Evolutionary conservation across 2,797 vertebrate species (phyloP).

Genomic region (Clarias fuscus): DNA sequence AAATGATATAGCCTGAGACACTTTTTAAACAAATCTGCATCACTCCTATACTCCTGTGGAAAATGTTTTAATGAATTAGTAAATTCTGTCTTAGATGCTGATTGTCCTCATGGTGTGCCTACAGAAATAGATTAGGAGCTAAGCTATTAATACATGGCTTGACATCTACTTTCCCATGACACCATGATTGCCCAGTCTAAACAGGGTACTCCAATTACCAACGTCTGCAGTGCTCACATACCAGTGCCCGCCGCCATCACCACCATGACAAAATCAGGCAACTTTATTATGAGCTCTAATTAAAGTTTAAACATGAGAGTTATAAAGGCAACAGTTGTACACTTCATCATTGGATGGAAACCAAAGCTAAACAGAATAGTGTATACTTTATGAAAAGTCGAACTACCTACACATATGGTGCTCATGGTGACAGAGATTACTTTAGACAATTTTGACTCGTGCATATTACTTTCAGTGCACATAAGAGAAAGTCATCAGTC

Average conservation of each 20-base stretch:
- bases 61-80: conserved; percentile 46
- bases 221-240: not conserved
- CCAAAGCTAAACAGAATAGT: not conserved
- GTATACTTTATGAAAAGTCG: too few species aligned
- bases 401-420: not conserved
- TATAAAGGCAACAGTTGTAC: not conserved
- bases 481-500: not conserved
- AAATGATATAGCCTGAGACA: not conserved
- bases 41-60: not conserved
- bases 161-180: conserved; percentile 46
- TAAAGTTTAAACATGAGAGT: not conserved
- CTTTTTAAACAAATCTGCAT: not conserved
- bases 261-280: not conserved
- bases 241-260: not conserved
- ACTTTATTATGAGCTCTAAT: not conserved
- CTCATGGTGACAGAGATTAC: not conserved
- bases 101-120: not conserved
- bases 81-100: conserved; percentile 15
- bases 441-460: not conserved
- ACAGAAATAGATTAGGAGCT: conserved; percentile 16
- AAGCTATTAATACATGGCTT: conserved; percentile 39
- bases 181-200: conserved; percentile 41
- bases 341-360: not conserved
- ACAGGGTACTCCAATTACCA: conserved; percentile 49
- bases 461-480: not conserved